phyloP scores from a whole-genome alignment of 2,113 vertebrate genomes.

The Laticauda laticaudata region DNA sequence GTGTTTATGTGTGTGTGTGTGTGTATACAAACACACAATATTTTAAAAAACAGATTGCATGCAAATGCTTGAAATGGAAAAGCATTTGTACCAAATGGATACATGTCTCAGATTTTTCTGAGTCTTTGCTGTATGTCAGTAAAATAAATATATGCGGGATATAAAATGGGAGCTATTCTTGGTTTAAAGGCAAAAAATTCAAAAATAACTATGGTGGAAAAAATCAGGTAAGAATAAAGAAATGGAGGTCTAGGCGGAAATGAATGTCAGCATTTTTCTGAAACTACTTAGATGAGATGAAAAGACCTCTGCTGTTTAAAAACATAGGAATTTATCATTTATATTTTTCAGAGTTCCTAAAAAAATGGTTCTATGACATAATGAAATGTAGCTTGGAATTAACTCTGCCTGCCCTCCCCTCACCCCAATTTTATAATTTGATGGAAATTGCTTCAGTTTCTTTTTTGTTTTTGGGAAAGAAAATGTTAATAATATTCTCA shows the following conservation, averaged over 20 bases:
- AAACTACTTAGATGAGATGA: background rate
- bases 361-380: background rate
- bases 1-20: background rate
- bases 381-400: background rate
- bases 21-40: background rate
- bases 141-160: slow-evolving; percentile 1
- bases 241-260: background rate
- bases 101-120: slow-evolving; percentile 28
- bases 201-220: background rate
- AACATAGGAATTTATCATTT: background rate
- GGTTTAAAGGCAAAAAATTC: background rate
- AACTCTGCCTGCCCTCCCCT: background rate
- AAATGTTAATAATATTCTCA: background rate
- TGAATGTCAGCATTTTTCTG: background rate
- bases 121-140: slow-evolving; percentile 27
- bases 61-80: slow-evolving; percentile 28
- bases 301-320: background rate
- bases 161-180: slow-evolving; percentile 8
- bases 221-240: background rate
- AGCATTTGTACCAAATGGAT: slow-evolving; percentile 16
- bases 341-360: background rate
- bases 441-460: background rate
- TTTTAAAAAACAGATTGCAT: slow-evolving; percentile 38
- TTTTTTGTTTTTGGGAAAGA: background rate
- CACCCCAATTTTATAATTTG: background rate